Conservation (phyloP, 2,113 vertebrate species). For the Gulo gulo region DNA sequence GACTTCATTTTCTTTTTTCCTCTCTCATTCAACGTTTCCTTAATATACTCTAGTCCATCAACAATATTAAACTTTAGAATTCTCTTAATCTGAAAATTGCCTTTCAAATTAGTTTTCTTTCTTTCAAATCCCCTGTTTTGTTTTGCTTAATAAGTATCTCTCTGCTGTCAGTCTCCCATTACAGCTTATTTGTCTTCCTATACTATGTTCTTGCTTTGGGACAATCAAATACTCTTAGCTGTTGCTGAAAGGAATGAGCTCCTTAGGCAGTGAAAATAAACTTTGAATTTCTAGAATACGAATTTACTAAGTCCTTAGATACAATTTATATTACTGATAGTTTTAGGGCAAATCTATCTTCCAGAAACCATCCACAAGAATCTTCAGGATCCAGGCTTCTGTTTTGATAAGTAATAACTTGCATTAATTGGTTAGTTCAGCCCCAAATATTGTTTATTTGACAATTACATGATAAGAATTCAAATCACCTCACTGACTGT, state of each 20-base stretch:
- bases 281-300: slow-evolving; percentile 25
- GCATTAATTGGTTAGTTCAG: not conserved
- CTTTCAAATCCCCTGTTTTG: slow-evolving; percentile 35
- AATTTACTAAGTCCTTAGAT: slow-evolving; percentile 36
- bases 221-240: slow-evolving; percentile 51
- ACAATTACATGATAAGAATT: slow-evolving; percentile 8
- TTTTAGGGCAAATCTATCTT: slow-evolving; percentile 6
- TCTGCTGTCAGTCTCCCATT: slow-evolving; percentile 57
- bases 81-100: slow-evolving; percentile 53
- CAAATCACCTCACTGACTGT: not conserved
- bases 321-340: not conserved
- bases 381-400: not conserved
- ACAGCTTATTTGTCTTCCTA: slow-evolving; percentile 54
- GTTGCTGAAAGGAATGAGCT: slow-evolving; percentile 44
- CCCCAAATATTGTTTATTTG: slow-evolving; percentile 22
- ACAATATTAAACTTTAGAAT: slow-evolving; percentile 49
- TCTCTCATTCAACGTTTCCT: slow-evolving; percentile 38
- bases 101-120: slow-evolving; percentile 66
- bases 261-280: slow-evolving; percentile 33
- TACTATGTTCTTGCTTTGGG: slow-evolving; percentile 51
- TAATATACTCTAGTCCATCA: not conserved
- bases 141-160: slow-evolving; percentile 70
- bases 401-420: not conserved
- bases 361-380: not conserved
- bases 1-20: not conserved